Base-by-base conservation (phyloP, 1,140 invertebrate genomes). In the Leguminivora glycinivorella region DNA sequence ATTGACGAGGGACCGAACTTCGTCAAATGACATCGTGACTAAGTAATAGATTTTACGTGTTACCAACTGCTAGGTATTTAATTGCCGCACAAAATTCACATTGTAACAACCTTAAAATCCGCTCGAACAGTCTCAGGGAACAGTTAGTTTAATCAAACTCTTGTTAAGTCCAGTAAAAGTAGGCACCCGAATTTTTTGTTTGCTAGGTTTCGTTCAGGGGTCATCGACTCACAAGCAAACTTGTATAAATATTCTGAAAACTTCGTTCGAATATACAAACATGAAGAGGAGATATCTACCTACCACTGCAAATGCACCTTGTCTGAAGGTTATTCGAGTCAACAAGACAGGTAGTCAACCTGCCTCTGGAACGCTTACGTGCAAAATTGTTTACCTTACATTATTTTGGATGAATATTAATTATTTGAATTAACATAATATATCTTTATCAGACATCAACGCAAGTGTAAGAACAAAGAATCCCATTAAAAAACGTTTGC, bases 321-420 rank as follows among this genome's bases (percentile, higher is more conserved):
- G 47, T 52, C 47, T 52, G 47, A 22, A 52, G 47, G 47, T 52
- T 52, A 52, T 52, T 52, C 47, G 47, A 22, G 47, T 52, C 19
- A 52, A 43, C 40, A 52, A 52, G 47, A 52, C 19, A 52, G 47
- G 47, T 52, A 52, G 47, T 52, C 47, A 52, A 22, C 47, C 47
- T 52, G 47, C 19, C 19, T 43, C 40, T 52, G 47, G 19, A 52
- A 52, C 22, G 22, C 19, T 22, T 52, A 52, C 7, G 47, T 52
- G 22, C 6, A 52, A 22, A 52, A 52, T 22, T 52, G 17, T 52
- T 52, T n/a, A n/a, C 4, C 43, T 52, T 52, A 52, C 3, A 19
- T 52, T 52, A 43, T 52, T 52, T 17, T 22, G 7, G 47, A 22
- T 19, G 47, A 52, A 52, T 52, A 22, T 52, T 52, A 10, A 52